Conservation (phyloP, 92 coral and sea anemone species). For the Hydrozoanthus gracilis region DNA sequence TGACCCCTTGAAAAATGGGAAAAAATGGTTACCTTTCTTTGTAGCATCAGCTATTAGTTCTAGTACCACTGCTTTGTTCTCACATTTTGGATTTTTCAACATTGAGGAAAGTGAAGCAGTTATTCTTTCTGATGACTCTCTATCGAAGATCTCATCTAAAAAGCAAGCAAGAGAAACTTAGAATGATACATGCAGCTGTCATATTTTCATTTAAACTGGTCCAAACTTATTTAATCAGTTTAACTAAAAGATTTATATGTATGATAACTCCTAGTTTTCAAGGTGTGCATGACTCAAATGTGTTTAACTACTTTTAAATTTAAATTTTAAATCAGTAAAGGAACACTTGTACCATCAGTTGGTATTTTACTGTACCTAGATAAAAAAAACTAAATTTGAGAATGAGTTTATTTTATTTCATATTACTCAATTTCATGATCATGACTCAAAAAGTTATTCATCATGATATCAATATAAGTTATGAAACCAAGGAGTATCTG, state of each 20-base stretch:
- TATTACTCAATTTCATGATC: too few species aligned
- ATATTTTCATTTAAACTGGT: background rate
- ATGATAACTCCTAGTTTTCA: too few species aligned
- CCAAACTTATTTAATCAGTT: background rate
- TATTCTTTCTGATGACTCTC: slow-evolving; percentile 6
- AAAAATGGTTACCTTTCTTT: slow-evolving; percentile 19
- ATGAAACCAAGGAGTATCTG: too few species aligned
- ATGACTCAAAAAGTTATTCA: too few species aligned
- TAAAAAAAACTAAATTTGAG: too few species aligned
- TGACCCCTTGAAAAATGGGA: background rate
- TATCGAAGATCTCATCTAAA: slow-evolving; percentile 25
- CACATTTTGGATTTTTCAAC: slow-evolving; percentile 12
- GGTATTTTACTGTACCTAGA: too few species aligned
- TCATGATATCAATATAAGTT: too few species aligned
- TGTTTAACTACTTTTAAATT: too few species aligned
- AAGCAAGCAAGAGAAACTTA: background rate
- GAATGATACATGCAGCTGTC: background rate
- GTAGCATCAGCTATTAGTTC: slow-evolving; percentile 43
- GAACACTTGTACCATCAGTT: too few species aligned
- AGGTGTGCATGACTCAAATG: too few species aligned
- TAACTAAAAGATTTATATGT: background rate
- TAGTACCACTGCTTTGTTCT: slow-evolving; percentile 27
- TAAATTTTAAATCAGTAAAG: too few species aligned
- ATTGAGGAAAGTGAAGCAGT: slow-evolving; percentile 16
- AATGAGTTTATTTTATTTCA: too few species aligned